phyloP scores from a whole-genome alignment of 2,797 vertebrate species.

The Corythornis leucogaster region DNA sequence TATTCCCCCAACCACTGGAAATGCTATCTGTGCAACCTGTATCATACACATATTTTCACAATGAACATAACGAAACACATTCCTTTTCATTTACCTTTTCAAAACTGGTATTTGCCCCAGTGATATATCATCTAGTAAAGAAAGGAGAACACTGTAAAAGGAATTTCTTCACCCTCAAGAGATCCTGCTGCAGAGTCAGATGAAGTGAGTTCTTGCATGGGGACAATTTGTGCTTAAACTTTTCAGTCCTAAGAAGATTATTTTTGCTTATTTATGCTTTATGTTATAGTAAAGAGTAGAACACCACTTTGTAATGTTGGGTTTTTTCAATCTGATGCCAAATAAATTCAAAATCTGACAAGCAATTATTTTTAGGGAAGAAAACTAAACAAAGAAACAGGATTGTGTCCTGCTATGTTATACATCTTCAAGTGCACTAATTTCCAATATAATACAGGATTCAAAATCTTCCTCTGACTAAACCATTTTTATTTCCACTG shows the following conservation, averaged over 20 bases:
- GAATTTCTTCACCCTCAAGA: background rate
- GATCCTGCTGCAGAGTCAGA: background rate
- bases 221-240: background rate
- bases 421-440: background rate
- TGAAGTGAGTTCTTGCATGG: background rate
- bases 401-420: background rate
- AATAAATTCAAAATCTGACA: background rate
- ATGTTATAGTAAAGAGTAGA: background rate
- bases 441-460: background rate
- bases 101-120: background rate
- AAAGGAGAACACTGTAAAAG: background rate
- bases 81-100: background rate
- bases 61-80: background rate
- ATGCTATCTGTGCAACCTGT: background rate
- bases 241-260: background rate
- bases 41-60: background rate
- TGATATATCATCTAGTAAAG: background rate
- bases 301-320: background rate
- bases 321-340: background rate
- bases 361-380: background rate
- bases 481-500: background rate
- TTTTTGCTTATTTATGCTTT: background rate
- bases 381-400: background rate
- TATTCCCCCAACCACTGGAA: background rate
- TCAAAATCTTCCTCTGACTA: background rate